Base-by-base conservation (phyloP, 1,140 invertebrate species). In the Camponotus vicinus region DNA sequence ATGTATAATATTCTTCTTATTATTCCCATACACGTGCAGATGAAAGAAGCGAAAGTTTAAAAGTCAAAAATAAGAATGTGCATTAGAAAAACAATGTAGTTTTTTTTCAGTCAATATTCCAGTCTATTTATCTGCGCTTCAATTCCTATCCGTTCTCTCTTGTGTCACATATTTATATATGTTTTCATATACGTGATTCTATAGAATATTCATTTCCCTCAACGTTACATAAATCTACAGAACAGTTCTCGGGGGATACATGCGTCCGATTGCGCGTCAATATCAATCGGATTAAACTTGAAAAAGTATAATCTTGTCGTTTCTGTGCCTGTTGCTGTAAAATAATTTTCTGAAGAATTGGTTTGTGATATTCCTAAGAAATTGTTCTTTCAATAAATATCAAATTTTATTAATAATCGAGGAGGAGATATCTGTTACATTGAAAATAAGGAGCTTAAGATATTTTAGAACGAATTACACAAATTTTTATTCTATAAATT, bases 141-240 rank as follows among this genome's bases (percentile, higher is more conserved):
- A 5, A 27, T 37, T 4, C 15, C 63, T 79, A 42, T 42, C 4
- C 2, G 34, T 69, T 67, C 13, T 79, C 37, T 11, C 13, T 6
- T 40, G 32, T 13, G 18, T 34, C 21, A n/a, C 21, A 21, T 79
- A 55, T 79, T 66, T 78, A 52, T 78, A 66, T 78, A 66, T 66
- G 49, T 40, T 13, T 55, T 52, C 69, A 27, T 27, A 69, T 79
- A 79, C 7, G 32, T 40, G 77, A 67, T 69, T 79, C 34, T 34
- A 55, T 79, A 69, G 64, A 79, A 79, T 79, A 79, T 79, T 79
- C n/a, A 79, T 79, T 34, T 79, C 76, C 55, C 63, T 69, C n/a
- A 63, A 34, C 40, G 59, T 21, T 52, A 27, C 34, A 69, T 69
- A 79, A 79, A 79, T 79, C 34, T 64, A 6, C 42, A 69, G 21